Percentiles rank a stretch among this genome's conserved stretches.
Evolutionary conservation across 1,140 invertebrate genomes (phyloP).

Genomic region (Panonychus citri): DNA sequence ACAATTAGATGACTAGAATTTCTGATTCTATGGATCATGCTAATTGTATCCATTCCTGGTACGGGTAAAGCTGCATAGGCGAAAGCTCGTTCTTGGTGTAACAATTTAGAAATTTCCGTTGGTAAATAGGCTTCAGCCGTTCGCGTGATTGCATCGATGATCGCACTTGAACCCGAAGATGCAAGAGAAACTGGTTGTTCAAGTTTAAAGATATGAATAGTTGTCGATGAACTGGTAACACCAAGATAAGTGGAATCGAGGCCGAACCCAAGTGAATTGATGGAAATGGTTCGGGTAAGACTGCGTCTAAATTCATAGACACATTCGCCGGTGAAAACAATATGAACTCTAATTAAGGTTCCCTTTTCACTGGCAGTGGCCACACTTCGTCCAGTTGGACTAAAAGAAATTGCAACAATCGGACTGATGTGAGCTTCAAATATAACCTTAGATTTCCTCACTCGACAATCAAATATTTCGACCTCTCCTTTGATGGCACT

Average conservation of each 20-base stretch:
- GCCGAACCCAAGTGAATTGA: constrained; percentile 79
- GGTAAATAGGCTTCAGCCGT: constrained; percentile 68
- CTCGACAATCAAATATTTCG: constrained; percentile 90
- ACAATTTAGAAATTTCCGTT: constrained; percentile 56
- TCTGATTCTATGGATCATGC: constrained; percentile 49
- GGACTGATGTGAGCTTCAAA: constrained; percentile 89
- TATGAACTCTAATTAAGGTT: constrained; percentile 87
- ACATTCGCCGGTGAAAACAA: constrained; percentile 51
- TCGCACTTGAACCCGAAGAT: constrained; percentile 19
- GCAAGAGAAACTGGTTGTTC: constrained; percentile 45
- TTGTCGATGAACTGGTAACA: constrained; percentile 91
- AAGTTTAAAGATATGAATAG: constrained; percentile 88
- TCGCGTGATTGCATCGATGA: constrained; percentile 49
- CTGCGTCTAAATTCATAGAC: constrained; percentile 88
- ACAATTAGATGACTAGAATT: constrained; percentile 56
- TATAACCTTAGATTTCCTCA: constrained; percentile 76
- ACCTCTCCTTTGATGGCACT: constrained; percentile 79
- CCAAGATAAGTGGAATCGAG: constrained; percentile 66
- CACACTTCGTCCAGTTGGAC: constrained; percentile 45
- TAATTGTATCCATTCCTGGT: constrained; percentile 49
- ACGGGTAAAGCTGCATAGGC: constrained; percentile 67
- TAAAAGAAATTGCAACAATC: constrained; percentile 81
- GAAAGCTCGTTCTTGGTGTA: constrained; percentile 66
- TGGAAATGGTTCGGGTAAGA: constrained; percentile 40
- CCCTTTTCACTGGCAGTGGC: constrained; percentile 33